Evolutionary conservation across 2,113 vertebrate genomes (phyloP).

Genomic region (Nothoprocta perdicaria): DNA sequence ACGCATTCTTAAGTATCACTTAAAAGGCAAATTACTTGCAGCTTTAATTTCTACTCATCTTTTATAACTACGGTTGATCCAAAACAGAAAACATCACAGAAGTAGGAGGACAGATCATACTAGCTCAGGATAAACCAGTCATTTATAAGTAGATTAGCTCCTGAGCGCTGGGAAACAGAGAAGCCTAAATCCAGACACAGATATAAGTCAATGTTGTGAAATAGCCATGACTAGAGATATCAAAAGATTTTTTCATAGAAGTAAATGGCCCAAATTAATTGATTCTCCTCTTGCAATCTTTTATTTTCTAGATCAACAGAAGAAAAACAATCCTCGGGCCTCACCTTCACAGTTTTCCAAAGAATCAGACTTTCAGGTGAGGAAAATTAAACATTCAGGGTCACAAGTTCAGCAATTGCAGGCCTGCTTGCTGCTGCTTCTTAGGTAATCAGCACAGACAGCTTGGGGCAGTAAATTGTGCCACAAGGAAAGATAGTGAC

Average conservation of each 20-base stretch:
- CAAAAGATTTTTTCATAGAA: neutral
- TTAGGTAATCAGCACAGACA: neutral
- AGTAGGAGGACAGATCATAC: neutral
- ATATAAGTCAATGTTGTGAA: neutral
- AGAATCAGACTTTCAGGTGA: neutral
- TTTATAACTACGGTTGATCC: neutral
- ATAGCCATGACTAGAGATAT: neutral
- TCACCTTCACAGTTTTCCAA: neutral
- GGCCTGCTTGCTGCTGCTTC: neutral
- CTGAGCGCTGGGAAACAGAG: neutral
- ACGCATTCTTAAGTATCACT: neutral
- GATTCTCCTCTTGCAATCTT: neutral
- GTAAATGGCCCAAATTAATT: neutral
- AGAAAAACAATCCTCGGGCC: neutral
- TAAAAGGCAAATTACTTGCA: neutral
- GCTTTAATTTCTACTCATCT: neutral
- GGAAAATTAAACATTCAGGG: neutral
- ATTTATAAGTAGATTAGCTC: neutral
- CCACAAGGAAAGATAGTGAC: neutral
- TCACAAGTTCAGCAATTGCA: neutral
- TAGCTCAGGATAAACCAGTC: neutral
- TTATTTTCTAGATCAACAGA: neutral
- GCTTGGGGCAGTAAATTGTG: neutral
- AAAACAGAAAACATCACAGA: neutral
- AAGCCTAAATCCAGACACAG: neutral